Base-by-base conservation (phyloP, 1,140 invertebrate species). In the Chlorops oryzae region DNA sequence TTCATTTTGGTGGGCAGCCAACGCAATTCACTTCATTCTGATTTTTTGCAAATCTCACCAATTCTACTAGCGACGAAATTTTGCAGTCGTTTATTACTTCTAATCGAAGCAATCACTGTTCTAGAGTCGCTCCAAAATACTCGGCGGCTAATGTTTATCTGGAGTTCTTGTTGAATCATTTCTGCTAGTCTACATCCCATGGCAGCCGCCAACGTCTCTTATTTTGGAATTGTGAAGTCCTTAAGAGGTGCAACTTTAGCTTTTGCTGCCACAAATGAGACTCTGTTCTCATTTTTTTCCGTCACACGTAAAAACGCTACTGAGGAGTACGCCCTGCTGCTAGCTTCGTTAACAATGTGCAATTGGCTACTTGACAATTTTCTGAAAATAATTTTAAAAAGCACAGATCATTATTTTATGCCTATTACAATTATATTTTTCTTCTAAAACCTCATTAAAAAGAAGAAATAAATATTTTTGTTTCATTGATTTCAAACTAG, bases 181-280 rank as follows among this genome's bases (percentile, higher is more conserved):
- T 40, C 22, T 3, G 55, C 55, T 6, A 75, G n/a, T 24, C 64
- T 54, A 2, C 52, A 53, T 6, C 59, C 65, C 17, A 73, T 39
- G 1, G 70, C 37, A 2, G 72, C 71, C 5, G 65, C 73, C 35
- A 68, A 57, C 3, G 74, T 49, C 49, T 75, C 73, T 2, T 74
- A 46, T 21, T 67, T 47, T 0, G 73, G 72, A 23, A 73, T 65
- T 3, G 64, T 64, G 3, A 63, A 25, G 2, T 44, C 17, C 41
- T 65, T 65, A 10, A 70, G 5, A 7, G 70, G 70, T 0, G 72
- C 56, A 3, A 73, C 69, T 42, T 58, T 50, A 1, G 60, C 44
- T 47, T 71, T 73, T 17, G 54, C 50, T 24, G 35, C 45, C 3
- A 57, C 40, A 3, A 57, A 15, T 13, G 40, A 10, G n/a, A 39